Evolutionary conservation across 2,888 invertebrate species (phyloP), one percentile per base, ranked within the genome.

Genomic region (Exocentrus adspersus): DNA sequence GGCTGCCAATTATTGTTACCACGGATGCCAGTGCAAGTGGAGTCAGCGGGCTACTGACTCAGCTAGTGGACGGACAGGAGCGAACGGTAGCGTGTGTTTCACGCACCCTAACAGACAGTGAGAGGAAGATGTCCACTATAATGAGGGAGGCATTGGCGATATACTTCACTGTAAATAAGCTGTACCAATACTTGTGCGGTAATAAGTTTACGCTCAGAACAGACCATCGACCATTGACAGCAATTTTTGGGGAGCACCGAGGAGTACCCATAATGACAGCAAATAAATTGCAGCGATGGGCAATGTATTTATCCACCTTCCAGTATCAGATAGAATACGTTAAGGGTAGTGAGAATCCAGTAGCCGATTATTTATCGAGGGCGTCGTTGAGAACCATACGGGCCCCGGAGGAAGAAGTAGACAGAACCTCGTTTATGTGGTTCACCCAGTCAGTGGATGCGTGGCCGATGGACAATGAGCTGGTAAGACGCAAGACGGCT

Each of bases 1-100:
- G 24, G n/a, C 21, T 57, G 30, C 43, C 57, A 1, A 4, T 57
- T 10, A 51, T 24, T 42, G 12, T 62, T 12, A 57, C 37, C 4
- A 20, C 41, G n/a, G 51, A 51, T 20, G 41, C 62, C 10, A 41
- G 41, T 2, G 9, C 17, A 4, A 16, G 3, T 14, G 57, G 58
- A 4, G 19, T 58, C 12, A 24, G 43, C 10, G 62, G 9, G 10
- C 20, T 42, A 1, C 12, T 62, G 19, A 43, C 32, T 2, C 57
- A 62, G 9, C 20, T 62, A 30, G 28, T 48, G 41, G 21, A 57
- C 10, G 59, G 43, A 21, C 17, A 50, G 2, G 59, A 60, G n/a
- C 50, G 19, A 30, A 51, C 59, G 5, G 42, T 60, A 12, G 50
- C 17, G 6, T 50, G 37, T 51, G 59, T 43, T 12, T 60, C 59